Evolutionary conservation across 2,888 invertebrate species (phyloP).

Genomic region (Xylophagus ater): DNA sequence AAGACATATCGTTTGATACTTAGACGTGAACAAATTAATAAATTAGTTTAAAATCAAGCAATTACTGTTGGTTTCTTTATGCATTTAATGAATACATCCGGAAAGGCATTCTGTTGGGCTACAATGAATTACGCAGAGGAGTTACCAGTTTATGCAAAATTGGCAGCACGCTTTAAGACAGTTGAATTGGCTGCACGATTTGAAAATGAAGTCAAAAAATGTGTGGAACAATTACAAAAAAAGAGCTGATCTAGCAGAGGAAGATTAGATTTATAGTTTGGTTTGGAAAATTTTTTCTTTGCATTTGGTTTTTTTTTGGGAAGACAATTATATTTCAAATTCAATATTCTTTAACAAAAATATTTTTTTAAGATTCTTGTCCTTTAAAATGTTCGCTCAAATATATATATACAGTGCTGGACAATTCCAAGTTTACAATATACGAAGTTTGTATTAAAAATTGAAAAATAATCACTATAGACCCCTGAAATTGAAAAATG

Average conservation of each 20-base stretch:
- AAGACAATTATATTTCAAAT: too few species aligned
- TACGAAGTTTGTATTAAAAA: too few species aligned
- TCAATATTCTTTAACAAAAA: too few species aligned
- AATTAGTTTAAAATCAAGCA: slow-evolving; percentile 66
- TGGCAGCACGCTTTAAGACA: slow-evolving; percentile 72
- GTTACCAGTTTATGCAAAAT: slow-evolving; percentile 50
- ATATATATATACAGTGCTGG: too few species aligned
- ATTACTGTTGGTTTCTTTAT: slow-evolving; percentile 52
- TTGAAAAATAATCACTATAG: too few species aligned
- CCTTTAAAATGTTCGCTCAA: too few species aligned
- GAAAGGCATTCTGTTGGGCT: slow-evolving; percentile 69
- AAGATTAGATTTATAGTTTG: too few species aligned
- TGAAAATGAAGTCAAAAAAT: slow-evolving; percentile 44
- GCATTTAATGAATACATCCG: slow-evolving; percentile 51
- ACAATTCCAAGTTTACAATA: too few species aligned
- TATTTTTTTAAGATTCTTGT: too few species aligned
- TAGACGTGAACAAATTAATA: slow-evolving; percentile 79
- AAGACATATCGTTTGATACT: slow-evolving; percentile 70
- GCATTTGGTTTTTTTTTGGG: too few species aligned
- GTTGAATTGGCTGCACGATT: slow-evolving; percentile 49
- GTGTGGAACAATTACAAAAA: slow-evolving; percentile 22
- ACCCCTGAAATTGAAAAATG: too few species aligned
- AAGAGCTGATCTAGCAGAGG: slow-evolving; percentile 16
- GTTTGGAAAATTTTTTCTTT: too few species aligned
- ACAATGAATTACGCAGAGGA: slow-evolving; percentile 67